These are phyloP conservation scores for Lepus townsendii DNA, from an alignment of 2,797 vertebrate genomes.

Conservation along the genomic window DNA sequence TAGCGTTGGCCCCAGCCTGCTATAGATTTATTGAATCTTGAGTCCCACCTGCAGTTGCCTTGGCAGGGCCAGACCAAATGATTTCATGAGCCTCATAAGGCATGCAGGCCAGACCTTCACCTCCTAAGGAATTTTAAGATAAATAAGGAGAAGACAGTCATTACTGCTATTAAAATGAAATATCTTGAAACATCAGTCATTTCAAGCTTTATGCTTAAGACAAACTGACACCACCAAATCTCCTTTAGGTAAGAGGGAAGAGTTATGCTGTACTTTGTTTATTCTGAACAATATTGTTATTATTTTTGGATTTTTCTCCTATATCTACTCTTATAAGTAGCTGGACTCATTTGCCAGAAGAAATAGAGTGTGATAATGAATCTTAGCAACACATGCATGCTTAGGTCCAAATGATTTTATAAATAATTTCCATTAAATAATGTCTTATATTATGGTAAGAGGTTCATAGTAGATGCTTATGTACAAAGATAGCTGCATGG, in stretches of 20 bases:
- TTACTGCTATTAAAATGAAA: not conserved
- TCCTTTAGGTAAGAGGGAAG: not conserved
- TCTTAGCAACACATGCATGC: not conserved
- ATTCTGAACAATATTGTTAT: not conserved
- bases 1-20: too few relatives aligned
- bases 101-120: not conserved
- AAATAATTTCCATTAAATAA: slow-evolving; percentile 41
- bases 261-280: not conserved
- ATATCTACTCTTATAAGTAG: not conserved
- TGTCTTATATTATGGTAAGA: not conserved
- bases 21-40: too few relatives aligned
- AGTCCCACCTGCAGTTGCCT: too few relatives aligned
- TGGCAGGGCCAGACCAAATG: too few relatives aligned
- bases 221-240: not conserved
- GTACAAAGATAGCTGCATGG: not conserved
- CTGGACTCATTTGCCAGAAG: not conserved
- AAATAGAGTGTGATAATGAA: not conserved
- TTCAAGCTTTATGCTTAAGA: not conserved
- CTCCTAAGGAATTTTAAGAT: not conserved
- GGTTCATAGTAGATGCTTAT: not conserved
- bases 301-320: not conserved
- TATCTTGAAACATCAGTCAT: not conserved
- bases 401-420: slow-evolving; percentile 23
- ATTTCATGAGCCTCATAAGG: not conserved
- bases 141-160: not conserved